Conservation (phyloP, 2,113 vertebrate species). For the Tragelaphus scriptus region DNA sequence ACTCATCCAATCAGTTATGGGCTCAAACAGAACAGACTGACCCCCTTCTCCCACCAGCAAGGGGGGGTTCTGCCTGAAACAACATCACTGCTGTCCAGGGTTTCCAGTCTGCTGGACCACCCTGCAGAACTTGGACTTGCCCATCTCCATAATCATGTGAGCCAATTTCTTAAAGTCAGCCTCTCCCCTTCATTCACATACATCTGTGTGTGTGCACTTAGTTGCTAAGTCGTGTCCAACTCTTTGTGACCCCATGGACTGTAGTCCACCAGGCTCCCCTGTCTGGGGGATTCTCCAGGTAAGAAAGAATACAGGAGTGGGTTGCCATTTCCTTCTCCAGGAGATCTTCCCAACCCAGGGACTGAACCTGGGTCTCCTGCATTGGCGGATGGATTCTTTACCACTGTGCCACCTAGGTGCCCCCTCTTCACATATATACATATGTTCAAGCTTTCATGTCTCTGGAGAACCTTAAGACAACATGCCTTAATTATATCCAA, state of each 20-base stretch:
- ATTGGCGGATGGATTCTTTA: background rate
- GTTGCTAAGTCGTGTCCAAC: fast-evolving
- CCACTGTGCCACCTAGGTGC: background rate
- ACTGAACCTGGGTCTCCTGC: background rate
- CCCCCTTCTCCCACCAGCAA: background rate
- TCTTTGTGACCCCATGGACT: background rate
- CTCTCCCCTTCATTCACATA: background rate
- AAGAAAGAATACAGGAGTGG: background rate
- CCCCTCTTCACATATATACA: background rate
- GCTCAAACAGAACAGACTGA: background rate
- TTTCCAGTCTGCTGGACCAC: background rate
- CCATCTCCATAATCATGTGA: background rate
- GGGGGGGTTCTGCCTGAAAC: background rate
- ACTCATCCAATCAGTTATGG: background rate
- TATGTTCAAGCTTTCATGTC: background rate
- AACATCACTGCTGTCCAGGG: fast-evolving
- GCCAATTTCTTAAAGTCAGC: background rate
- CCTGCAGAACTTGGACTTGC: background rate
- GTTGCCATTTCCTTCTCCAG: background rate
- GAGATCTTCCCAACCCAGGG: background rate
- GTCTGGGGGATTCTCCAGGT: background rate
- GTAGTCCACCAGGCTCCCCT: background rate
- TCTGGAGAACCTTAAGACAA: background rate
- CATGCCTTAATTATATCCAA: background rate
- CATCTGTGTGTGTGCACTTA: background rate